Percentiles rank a stretch among this genome's conserved stretches.
Conservation (phyloP, 2,113 vertebrate species). For the Spermophilus dauricus region DNA sequence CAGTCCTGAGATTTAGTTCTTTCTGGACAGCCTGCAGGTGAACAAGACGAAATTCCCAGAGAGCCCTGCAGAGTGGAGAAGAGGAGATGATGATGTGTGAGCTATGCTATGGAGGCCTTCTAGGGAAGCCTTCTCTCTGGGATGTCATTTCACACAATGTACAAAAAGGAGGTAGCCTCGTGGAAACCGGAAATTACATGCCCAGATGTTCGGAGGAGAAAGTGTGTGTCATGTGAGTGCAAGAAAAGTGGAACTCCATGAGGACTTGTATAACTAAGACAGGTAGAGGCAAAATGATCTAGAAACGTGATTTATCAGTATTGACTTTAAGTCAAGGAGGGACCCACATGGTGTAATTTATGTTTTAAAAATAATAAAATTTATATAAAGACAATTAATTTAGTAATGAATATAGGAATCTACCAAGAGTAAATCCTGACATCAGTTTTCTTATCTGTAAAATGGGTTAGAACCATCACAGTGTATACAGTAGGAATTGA, state of each 20-base stretch:
- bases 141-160: background rate
- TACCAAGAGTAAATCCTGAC: background rate
- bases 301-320: background rate
- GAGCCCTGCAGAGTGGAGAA: background rate
- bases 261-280: background rate
- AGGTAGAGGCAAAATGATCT: background rate
- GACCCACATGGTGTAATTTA: background rate
- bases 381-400: too few relatives aligned
- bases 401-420: background rate
- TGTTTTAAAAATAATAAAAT: background rate
- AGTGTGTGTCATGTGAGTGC: fast-evolving
- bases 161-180: background rate
- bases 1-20: background rate
- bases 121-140: background rate
- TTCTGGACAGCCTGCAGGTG: background rate
- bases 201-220: background rate
- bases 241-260: background rate
- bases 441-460: background rate
- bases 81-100: background rate
- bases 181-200: background rate
- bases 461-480: background rate
- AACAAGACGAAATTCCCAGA: background rate
- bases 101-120: fast-evolving
- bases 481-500: background rate
- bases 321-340: background rate